A percentile compares a stretch with the other conserved stretches of the same genome.
phyloP scores from a whole-genome alignment of 2,797 vertebrate genomes.

The Spea hammondii region DNA sequence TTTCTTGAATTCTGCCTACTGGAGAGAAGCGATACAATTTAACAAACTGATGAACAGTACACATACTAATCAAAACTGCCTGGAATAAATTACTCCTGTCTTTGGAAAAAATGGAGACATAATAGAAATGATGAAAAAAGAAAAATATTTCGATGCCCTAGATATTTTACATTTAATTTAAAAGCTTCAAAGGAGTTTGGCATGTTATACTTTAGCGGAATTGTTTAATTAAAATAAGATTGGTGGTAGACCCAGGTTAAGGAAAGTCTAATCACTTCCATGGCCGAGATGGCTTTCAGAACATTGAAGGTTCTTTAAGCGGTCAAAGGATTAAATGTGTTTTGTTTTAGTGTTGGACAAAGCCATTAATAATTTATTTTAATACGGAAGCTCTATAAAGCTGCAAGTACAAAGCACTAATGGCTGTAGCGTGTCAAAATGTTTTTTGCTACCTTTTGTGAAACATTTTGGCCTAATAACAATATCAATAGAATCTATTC shows the following conservation, averaged over 20 bases:
- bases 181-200: conserved; percentile 37
- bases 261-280: conserved; percentile 43
- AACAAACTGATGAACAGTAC: conserved; percentile 47
- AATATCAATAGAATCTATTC: too few species aligned
- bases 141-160: conserved; percentile 31
- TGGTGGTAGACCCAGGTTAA: conserved; percentile 45
- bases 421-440: neutral
- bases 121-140: conserved; percentile 22
- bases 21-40: conserved; percentile 50
- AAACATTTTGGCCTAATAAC: too few species aligned
- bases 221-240: conserved; percentile 50
- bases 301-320: conserved; percentile 16
- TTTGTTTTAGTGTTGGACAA: conserved; percentile 6
- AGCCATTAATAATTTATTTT: conserved; percentile 42
- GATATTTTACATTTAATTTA: conserved; percentile 47
- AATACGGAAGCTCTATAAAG: neutral
- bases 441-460: too few species aligned
- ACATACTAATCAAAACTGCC: conserved; percentile 46
- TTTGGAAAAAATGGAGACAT: conserved; percentile 32
- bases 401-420: conserved; percentile 10
- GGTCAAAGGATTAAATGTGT: conserved; percentile 34
- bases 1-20: conserved; percentile 45
- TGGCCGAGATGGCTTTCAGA: conserved; percentile 23
- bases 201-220: conserved; percentile 37
- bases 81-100: conserved; percentile 36